phyloP scores from a whole-genome alignment of 2,797 vertebrate species.

The Steatocranus sp. region DNA sequence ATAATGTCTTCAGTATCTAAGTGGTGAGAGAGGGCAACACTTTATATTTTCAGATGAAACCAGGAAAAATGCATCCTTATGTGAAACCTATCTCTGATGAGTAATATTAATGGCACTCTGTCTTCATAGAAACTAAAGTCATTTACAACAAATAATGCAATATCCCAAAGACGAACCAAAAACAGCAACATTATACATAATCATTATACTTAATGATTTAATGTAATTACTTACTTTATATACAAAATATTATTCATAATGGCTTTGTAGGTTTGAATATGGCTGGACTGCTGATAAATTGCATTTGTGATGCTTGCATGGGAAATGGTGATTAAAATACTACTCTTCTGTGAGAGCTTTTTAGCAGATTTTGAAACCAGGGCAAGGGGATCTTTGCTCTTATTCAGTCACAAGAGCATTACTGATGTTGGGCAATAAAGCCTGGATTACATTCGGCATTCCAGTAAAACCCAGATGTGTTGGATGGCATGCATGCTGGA shows the following conservation, averaged over 20 bases:
- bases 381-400: neutral
- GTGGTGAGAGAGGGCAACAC: neutral
- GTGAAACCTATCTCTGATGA: constrained; percentile 2
- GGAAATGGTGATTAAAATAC: neutral
- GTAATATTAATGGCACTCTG: constrained; percentile 30
- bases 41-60: constrained; percentile 14
- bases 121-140: constrained; percentile 16
- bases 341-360: neutral
- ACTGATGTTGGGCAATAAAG: neutral
- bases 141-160: neutral
- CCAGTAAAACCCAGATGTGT: neutral
- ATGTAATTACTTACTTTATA: neutral
- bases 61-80: constrained; percentile 4
- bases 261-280: neutral
- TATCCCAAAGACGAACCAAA: neutral
- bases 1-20: constrained; percentile 29
- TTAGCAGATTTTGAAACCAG: neutral
- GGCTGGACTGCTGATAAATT: neutral
- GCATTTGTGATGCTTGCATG: neutral
- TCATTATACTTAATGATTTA: neutral
- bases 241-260: neutral
- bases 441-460: neutral
- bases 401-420: neutral
- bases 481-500: neutral
- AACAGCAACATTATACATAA: neutral